These are phyloP conservation scores for Epinephelus coioides DNA, from an alignment of 2,797 vertebrate genomes.

Conservation along the genomic window DNA sequence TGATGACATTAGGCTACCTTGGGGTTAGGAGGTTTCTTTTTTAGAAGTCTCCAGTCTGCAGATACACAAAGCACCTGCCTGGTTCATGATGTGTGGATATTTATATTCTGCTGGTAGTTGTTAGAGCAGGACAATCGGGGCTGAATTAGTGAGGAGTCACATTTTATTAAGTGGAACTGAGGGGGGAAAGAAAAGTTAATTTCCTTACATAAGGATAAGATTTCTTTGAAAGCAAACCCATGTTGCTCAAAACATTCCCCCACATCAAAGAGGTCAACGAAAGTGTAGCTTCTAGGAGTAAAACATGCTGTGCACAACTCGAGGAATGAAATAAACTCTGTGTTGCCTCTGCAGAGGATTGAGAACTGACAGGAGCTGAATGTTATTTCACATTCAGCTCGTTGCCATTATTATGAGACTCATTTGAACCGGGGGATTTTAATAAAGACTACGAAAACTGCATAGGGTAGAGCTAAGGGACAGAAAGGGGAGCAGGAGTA, in stretches of 20 bases:
- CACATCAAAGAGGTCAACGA: slow-evolving; percentile 57
- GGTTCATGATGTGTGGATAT: not conserved
- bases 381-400: slow-evolving; percentile 45
- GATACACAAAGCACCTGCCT: not conserved
- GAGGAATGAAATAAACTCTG: slow-evolving; percentile 45
- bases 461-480: slow-evolving; percentile 25
- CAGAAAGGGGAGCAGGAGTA: slow-evolving; percentile 37
- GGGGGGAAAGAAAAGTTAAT: not conserved
- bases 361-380: slow-evolving; percentile 50
- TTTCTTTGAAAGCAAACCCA: slow-evolving; percentile 57
- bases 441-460: slow-evolving; percentile 49
- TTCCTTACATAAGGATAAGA: slow-evolving; percentile 28
- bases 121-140: slow-evolving; percentile 21
- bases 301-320: slow-evolving; percentile 26
- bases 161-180: slow-evolving; percentile 28
- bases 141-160: slow-evolving; percentile 34
- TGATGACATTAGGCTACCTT: slow-evolving; percentile 4
- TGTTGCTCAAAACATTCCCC: slow-evolving; percentile 33
- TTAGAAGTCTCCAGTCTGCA: not conserved
- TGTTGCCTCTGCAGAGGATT: slow-evolving; percentile 57
- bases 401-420: slow-evolving; percentile 55
- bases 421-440: slow-evolving; percentile 54
- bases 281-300: slow-evolving; percentile 52
- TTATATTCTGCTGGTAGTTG: slow-evolving; percentile 9
- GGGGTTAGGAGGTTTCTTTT: not conserved